Evolutionary conservation across 2,888 invertebrate species (phyloP).

Genomic region (Limenitis arthemis): DNA sequence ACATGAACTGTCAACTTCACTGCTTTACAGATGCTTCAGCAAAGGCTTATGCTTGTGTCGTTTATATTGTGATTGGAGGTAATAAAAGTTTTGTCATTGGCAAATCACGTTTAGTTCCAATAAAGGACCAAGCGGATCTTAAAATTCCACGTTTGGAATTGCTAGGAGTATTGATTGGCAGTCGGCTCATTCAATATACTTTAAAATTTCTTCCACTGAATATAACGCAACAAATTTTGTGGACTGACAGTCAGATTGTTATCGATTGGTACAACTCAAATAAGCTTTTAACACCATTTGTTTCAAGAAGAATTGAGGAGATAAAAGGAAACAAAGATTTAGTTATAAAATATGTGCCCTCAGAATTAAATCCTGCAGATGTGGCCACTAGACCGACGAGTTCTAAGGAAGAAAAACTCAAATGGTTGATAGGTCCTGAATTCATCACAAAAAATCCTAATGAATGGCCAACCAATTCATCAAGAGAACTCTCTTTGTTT

Average conservation of each 20-base stretch:
- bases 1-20: not conserved
- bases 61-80: conserved; percentile 7
- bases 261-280: not conserved
- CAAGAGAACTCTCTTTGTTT: too few species aligned
- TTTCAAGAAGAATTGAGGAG: not conserved
- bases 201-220: too few species aligned
- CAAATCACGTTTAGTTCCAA: conserved; percentile 15
- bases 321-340: not conserved
- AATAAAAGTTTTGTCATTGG: conserved; percentile 19
- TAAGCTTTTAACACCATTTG: not conserved
- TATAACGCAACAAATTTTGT: too few species aligned
- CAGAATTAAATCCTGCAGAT: not conserved
- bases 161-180: conserved; percentile 7
- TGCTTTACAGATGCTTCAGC: conserved; percentile 1
- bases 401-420: too few species aligned
- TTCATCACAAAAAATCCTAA: not conserved
- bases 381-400: not conserved
- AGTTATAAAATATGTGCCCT: not conserved
- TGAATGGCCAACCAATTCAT: too few species aligned
- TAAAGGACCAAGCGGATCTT: conserved; percentile 10
- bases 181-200: too few species aligned
- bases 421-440: not conserved
- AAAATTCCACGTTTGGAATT: conserved; percentile 8
- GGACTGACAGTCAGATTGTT: not conserved
- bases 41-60: conserved; percentile 5